Conservation (phyloP, 2,888 invertebrate species). For the Bombyx huttoni region DNA sequence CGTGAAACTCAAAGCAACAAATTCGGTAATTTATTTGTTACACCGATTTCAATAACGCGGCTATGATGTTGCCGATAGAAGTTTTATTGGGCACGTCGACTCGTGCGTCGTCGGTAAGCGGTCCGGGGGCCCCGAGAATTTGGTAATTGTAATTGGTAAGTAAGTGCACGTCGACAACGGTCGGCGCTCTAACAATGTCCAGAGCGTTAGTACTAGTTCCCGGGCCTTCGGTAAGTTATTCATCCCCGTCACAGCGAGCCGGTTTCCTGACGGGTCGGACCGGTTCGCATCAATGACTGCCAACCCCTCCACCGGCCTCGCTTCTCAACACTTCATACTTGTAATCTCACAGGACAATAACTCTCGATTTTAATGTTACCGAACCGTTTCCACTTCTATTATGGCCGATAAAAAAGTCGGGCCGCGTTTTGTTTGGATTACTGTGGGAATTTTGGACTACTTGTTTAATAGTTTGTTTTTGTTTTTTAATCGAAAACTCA, state of each 20-base stretch:
- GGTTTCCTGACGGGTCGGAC: constrained; percentile 48
- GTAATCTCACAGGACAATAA: constrained; percentile 37
- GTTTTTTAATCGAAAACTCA: constrained; percentile 1
- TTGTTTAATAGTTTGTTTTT: background rate
- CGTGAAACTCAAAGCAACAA: background rate
- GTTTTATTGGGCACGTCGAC: background rate
- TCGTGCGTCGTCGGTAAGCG: background rate
- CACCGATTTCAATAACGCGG: background rate
- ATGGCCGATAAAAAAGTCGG: background rate
- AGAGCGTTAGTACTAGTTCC: constrained; percentile 32
- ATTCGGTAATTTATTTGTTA: background rate
- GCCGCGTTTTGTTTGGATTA: background rate
- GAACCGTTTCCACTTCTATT: constrained; percentile 21
- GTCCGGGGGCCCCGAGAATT: background rate
- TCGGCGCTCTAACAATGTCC: constrained; percentile 17
- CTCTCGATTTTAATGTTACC: constrained; percentile 49
- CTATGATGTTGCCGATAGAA: background rate
- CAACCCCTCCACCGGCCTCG: constrained; percentile 43
- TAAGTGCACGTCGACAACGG: background rate
- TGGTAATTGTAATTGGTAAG: background rate
- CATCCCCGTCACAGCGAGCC: constrained; percentile 59
- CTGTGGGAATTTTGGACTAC: background rate
- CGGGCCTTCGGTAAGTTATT: constrained; percentile 45
- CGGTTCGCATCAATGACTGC: constrained; percentile 68
- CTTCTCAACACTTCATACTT: constrained; percentile 23